Evolutionary conservation across 1,140 invertebrate genomes (phyloP).

Genomic region (Drosophila bifasciata): DNA sequence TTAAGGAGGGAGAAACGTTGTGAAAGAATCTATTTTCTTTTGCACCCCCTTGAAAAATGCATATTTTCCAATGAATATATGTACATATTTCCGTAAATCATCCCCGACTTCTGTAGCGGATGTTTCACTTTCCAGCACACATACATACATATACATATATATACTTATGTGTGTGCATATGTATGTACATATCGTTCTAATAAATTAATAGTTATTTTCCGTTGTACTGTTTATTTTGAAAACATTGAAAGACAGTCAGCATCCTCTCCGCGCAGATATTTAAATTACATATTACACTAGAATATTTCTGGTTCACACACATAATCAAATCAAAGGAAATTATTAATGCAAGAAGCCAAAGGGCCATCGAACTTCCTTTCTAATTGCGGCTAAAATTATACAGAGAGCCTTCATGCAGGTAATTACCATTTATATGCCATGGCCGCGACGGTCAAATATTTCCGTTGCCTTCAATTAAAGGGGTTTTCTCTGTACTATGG

Average conservation of each 20-base stretch:
- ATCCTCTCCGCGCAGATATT: background rate
- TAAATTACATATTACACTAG: background rate
- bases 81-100: too few relatives aligned
- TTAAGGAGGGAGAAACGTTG: background rate
- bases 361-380: conserved; percentile 63
- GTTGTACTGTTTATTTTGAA: too few relatives aligned
- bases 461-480: conserved; percentile 40
- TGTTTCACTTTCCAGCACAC: too few relatives aligned
- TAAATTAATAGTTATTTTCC: too few relatives aligned
- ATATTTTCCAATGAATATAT: too few relatives aligned
- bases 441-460: conserved; percentile 15
- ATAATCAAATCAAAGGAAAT: conserved; percentile 62
- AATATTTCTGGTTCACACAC: background rate
- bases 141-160: too few relatives aligned
- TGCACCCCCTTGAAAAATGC: too few relatives aligned
- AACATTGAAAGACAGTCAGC: too few relatives aligned
- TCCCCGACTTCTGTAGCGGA: too few relatives aligned
- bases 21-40: too few relatives aligned
- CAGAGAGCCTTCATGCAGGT: conserved; percentile 22
- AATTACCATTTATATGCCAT: conserved; percentile 62
- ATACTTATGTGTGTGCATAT: too few relatives aligned
- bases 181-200: too few relatives aligned
- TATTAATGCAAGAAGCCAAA: conserved; percentile 52
- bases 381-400: conserved; percentile 39
- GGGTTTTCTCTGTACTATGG: conserved; percentile 18